These are phyloP conservation scores for Drosophila fulvimacula DNA, from an alignment of 2,888 invertebrate species.

Conservation along the genomic window DNA sequence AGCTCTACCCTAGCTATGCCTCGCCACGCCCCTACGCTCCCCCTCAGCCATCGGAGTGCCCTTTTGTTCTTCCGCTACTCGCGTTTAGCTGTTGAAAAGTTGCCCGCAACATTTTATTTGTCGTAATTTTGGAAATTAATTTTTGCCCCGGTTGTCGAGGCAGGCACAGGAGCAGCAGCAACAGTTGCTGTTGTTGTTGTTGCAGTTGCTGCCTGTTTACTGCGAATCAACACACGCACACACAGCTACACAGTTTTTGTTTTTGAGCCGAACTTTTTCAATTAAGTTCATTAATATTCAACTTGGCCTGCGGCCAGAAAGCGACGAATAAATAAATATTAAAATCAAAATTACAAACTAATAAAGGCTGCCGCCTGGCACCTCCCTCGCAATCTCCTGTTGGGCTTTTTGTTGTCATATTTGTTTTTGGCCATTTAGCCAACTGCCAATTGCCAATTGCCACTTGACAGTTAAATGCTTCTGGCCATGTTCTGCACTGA, in stretches of 20 bases:
- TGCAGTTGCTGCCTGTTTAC: conserved; percentile 19
- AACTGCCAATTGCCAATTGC: conserved; percentile 20
- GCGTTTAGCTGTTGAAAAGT: conserved; percentile 37
- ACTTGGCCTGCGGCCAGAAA: conserved; percentile 59
- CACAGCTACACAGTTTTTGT: conserved; percentile 22
- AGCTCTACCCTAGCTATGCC: not conserved
- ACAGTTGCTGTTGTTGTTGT: conserved; percentile 31
- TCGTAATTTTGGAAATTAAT: conserved; percentile 74
- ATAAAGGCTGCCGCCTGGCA: conserved; percentile 53
- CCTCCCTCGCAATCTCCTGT: not conserved
- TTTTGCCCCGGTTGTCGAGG: conserved; percentile 40
- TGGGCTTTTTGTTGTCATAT: not conserved
- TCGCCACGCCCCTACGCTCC: not conserved
- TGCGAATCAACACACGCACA: conserved; percentile 21
- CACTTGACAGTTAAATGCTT: conserved; percentile 40
- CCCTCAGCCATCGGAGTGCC: too few relatives aligned
- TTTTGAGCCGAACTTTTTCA: conserved; percentile 69
- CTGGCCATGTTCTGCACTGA: conserved; percentile 23
- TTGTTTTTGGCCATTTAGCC: conserved; percentile 4
- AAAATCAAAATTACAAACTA: conserved; percentile 68
- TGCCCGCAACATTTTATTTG: conserved; percentile 69
- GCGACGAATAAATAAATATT: conserved; percentile 70
- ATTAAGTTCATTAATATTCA: conserved; percentile 79
- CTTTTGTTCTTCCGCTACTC: not conserved
- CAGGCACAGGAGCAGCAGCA: conserved; percentile 42